phyloP scores from a whole-genome alignment of 2,797 vertebrate species.

The Channa striata region DNA sequence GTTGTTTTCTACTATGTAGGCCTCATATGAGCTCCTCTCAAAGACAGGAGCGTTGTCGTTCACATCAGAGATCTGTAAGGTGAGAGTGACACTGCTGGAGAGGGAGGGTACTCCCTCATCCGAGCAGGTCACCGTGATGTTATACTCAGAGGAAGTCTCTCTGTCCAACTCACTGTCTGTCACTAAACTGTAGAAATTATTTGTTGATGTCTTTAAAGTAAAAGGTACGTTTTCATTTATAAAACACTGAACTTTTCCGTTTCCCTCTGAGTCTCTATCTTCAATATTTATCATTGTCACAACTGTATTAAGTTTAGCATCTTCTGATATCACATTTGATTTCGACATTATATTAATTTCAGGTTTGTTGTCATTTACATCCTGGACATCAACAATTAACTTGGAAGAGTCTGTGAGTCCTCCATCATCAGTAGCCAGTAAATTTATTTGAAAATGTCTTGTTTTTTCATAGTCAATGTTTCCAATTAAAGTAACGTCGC shows the following conservation, averaged over 20 bases:
- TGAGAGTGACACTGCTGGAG: no score
- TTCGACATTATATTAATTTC: slow-evolving; percentile 74
- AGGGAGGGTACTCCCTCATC: no score
- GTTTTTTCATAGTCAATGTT: slow-evolving; percentile 66
- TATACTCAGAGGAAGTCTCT: no score
- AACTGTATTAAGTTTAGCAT: slow-evolving; percentile 54
- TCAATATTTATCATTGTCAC: slow-evolving; percentile 70
- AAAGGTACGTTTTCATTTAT: slow-evolving; percentile 73
- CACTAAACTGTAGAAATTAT: slow-evolving; percentile 78
- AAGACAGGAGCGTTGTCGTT: slow-evolving; percentile 84
- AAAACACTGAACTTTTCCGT: slow-evolving; percentile 75
- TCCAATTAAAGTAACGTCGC: slow-evolving; percentile 44
- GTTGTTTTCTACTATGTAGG: slow-evolving; percentile 79
- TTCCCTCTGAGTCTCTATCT: slow-evolving; percentile 81
- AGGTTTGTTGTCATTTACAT: slow-evolving; percentile 84
- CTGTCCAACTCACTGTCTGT: slow-evolving; percentile 4
- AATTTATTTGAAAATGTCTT: slow-evolving; percentile 59
- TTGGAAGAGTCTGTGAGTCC: slow-evolving; percentile 76
- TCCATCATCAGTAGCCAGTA: slow-evolving; percentile 80
- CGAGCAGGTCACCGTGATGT: no score
- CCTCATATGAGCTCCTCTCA: slow-evolving; percentile 66
- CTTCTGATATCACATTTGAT: slow-evolving; percentile 62
- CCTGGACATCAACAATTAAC: slow-evolving; percentile 74
- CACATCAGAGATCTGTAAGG: no score
- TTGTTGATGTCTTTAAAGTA: slow-evolving; percentile 70